Evolutionary conservation across 1,140 invertebrate genomes (phyloP).

Genomic region (Amyelois transitella): DNA sequence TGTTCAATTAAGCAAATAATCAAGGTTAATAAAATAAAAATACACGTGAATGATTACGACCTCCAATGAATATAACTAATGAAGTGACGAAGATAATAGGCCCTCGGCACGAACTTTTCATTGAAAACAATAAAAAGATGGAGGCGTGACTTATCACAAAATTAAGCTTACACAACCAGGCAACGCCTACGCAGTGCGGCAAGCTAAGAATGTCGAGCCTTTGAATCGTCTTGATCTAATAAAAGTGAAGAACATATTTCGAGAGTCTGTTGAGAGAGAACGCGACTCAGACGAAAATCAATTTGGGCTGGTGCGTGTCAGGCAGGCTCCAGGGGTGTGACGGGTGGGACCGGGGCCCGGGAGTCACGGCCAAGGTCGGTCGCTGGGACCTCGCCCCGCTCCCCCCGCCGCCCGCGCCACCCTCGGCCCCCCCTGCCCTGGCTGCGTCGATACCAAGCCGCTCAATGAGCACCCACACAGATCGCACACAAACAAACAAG

Average conservation of each 20-base stretch:
- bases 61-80: not conserved
- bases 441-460: constrained; percentile 10
- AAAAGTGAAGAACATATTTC: too few relatives aligned
- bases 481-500: constrained; percentile 18
- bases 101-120: too few relatives aligned
- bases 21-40: too few relatives aligned
- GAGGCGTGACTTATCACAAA: not conserved
- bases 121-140: not conserved
- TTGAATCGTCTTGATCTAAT: too few relatives aligned
- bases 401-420: constrained; percentile 10
- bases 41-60: too few relatives aligned
- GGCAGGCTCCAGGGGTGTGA: constrained; percentile 20
- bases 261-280: not conserved
- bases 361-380: constrained; percentile 62
- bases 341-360: constrained; percentile 18
- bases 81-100: too few relatives aligned
- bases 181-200: not conserved
- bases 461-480: constrained; percentile 33
- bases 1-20: too few relatives aligned
- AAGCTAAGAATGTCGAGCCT: too few relatives aligned
- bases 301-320: constrained; percentile 41
- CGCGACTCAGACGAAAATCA: constrained; percentile 39
- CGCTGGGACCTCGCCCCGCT: constrained; percentile 20
- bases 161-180: not conserved
- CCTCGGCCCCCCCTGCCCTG: constrained; percentile 11